Evolutionary conservation across 2,113 vertebrate genomes (phyloP).

Genomic region (Macquaria australasica): DNA sequence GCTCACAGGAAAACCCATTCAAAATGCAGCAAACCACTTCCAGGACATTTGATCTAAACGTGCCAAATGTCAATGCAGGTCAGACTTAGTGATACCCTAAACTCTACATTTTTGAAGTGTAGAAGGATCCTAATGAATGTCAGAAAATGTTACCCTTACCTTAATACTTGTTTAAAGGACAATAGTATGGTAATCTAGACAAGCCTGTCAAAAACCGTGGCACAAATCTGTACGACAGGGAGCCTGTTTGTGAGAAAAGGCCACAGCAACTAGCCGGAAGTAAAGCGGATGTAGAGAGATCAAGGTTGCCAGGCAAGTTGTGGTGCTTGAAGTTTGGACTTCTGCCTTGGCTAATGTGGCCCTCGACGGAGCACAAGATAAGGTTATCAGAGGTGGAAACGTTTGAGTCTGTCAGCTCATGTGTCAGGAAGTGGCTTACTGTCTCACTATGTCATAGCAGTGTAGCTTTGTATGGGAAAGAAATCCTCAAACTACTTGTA

Average conservation of each 20-base stretch:
- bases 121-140: constrained; percentile 32
- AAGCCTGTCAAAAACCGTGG: not conserved
- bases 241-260: constrained; percentile 14
- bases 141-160: constrained; percentile 11
- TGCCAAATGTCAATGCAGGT: constrained; percentile 22
- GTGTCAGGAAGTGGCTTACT: constrained; percentile 22
- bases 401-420: constrained; percentile 4
- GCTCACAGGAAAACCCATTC: constrained; percentile 51
- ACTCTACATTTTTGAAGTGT: constrained; percentile 10
- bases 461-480: constrained; percentile 12
- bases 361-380: constrained; percentile 14
- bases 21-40: constrained; percentile 56
- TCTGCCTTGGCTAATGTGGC: not conserved
- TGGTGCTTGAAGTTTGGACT: constrained; percentile 24
- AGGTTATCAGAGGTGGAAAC: constrained; percentile 32
- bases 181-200: constrained; percentile 2
- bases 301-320: constrained; percentile 8
- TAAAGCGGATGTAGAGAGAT: constrained; percentile 13
- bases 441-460: constrained; percentile 18
- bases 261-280: not conserved
- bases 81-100: constrained; percentile 1
- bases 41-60: constrained; percentile 55
- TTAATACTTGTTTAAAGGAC: not conserved
- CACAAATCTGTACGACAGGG: not conserved
- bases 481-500: not conserved